A percentile compares a stretch with the other conserved stretches of the same genome.
Evolutionary conservation across 2,888 invertebrate species (phyloP).

Genomic region (Ethmia dodecea): DNA sequence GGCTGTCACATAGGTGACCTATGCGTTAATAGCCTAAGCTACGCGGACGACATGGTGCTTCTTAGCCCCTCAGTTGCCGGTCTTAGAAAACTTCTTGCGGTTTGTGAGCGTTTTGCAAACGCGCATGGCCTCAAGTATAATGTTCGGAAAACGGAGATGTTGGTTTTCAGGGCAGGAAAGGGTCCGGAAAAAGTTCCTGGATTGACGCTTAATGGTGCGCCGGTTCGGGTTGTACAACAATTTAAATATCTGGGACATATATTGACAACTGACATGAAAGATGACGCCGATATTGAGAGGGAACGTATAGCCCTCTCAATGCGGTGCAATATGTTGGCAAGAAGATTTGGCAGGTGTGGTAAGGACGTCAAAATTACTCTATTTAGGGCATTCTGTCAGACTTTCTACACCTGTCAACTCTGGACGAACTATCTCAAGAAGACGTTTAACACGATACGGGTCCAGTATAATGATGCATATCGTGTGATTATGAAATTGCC

Average conservation of each 20-base stretch:
- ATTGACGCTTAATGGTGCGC: constrained; percentile 1
- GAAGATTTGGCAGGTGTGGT: constrained; percentile 10
- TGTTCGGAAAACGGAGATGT: constrained; percentile 2
- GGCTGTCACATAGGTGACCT: constrained; percentile 6
- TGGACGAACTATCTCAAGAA: not conserved
- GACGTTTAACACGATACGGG: constrained; percentile 2
- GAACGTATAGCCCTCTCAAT: constrained; percentile 11
- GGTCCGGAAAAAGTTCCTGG: constrained; percentile 4
- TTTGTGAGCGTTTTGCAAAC: constrained; percentile 5
- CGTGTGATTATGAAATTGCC: not conserved
- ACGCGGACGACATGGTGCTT: constrained; percentile 17
- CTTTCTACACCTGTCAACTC: constrained; percentile 7
- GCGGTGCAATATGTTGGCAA: constrained; percentile 11
- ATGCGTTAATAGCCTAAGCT: constrained; percentile 13
- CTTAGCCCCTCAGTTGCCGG: constrained; percentile 13
- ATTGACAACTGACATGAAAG: constrained; percentile 2
- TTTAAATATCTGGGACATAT: constrained; percentile 10
- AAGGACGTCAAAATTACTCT: constrained; percentile 2
- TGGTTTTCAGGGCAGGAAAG: constrained; percentile 6
- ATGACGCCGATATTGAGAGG: constrained; percentile 9
- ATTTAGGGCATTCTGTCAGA: constrained; percentile 3
- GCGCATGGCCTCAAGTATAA: constrained; percentile 6
- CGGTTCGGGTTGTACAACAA: not conserved
- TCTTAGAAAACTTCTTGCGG: constrained; percentile 5
- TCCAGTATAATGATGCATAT: constrained; percentile 3